Base-by-base conservation (phyloP, 1,140 invertebrate species). In the Drosophila mauritiana region DNA sequence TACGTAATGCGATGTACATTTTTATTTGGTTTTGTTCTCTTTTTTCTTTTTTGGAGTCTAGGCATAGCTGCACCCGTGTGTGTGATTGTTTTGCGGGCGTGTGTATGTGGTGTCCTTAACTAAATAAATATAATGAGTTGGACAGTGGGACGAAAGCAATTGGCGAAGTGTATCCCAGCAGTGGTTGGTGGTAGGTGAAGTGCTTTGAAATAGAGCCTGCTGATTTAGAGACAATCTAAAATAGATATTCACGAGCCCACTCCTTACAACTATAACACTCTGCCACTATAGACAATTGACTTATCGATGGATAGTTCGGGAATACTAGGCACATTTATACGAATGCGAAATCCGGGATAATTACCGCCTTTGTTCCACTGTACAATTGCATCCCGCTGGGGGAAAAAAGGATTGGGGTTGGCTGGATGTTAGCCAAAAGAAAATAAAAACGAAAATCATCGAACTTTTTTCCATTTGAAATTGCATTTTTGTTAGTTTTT, bases 71-170 rank as follows among this genome's bases (percentile, higher is more conserved):
- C 55, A 46, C 25, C 48, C 56, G 54, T 56, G 39, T 72, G 57
- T 42, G 54, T 39, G 46, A 37, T 37, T 65, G 68, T 34, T 52
- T n/a, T 56, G 45, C 42, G 31, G 49, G 34, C 40, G 58, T 37
- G 48, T 59, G 15, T 54, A 20, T 63, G 52, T 42, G 59, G 53
- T 80, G 62, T 76, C 51, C 83, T 89, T 84, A 90, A 83, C 82
- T 80, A 82, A 82, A 90, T 80, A 82, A 86, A 82, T 82, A 85
- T 82, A 86, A 85, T 85, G 78, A 81, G 79, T 75, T 70, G 57
- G n/a, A 82, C 83, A 76, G 65, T 88, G 82, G 43, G 15, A 39
- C 45, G 3, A 46, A 31, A 31, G 31, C 31, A 31, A 8, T 31
- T 31, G 31, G 31, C 31, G 7, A 31, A 10, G 31, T 31, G 31